phyloP scores from a whole-genome alignment of 2,113 vertebrate species.

The Corythoichthys intestinalis region DNA sequence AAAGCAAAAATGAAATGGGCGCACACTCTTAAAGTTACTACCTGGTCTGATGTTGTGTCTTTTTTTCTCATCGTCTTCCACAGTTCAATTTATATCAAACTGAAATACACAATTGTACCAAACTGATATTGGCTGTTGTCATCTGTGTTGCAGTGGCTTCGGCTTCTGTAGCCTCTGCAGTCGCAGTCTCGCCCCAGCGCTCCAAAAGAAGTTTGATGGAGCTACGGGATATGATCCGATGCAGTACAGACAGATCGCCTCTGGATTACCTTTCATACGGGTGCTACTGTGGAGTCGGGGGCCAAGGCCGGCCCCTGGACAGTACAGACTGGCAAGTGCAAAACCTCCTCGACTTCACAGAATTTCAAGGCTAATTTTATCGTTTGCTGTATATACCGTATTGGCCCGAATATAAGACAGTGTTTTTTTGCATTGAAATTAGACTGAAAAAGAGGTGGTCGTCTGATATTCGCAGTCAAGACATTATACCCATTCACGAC shows the following conservation, averaged over 20 bases:
- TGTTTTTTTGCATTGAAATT: too few relatives aligned
- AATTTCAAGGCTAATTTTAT: background rate
- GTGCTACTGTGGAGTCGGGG: conserved; percentile 86
- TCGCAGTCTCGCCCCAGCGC: background rate
- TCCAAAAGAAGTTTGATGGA: conserved; percentile 78
- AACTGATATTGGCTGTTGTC: conserved; percentile 2
- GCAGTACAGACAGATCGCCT: conserved; percentile 76
- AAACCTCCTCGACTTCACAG: background rate
- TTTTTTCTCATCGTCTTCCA: too few relatives aligned
- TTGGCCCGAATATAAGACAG: too few relatives aligned
- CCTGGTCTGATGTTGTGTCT: too few relatives aligned
- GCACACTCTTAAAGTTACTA: too few relatives aligned
- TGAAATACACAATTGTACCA: background rate
- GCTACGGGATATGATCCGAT: conserved; percentile 77
- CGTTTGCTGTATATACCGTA: background rate
- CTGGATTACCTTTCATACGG: conserved; percentile 80
- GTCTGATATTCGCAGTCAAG: too few relatives aligned
- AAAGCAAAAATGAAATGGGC: too few relatives aligned
- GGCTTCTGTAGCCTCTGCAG: conserved; percentile 18
- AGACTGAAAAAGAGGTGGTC: too few relatives aligned
- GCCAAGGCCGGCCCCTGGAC: conserved; percentile 80
- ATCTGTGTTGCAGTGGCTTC: conserved; percentile 50
- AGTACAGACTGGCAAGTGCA: conserved; percentile 79
- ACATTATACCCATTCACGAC: too few relatives aligned
- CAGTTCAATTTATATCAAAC: too few relatives aligned